Percentiles rank a stretch among this genome's conserved stretches.
Evolutionary conservation across 1,140 invertebrate species (phyloP).

Genomic region (Stenopsyche tienmushanensis): DNA sequence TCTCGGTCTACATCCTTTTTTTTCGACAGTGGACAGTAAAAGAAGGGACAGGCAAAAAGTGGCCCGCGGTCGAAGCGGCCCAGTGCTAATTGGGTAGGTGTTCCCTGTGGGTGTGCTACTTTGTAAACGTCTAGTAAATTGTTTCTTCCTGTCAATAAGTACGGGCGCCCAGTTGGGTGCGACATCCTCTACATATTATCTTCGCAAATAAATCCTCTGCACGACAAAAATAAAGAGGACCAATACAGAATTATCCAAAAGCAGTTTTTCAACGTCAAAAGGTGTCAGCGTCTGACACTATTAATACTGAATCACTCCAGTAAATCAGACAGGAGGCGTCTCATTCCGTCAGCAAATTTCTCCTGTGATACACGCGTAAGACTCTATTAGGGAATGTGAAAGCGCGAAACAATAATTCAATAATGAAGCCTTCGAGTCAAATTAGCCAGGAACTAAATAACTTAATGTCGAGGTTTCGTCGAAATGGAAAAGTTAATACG

Average conservation of each 20-base stretch:
- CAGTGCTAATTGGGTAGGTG: conserved; percentile 15
- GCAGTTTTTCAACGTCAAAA: too few relatives aligned
- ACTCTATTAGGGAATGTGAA: background rate
- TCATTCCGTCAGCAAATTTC: background rate
- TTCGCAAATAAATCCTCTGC: background rate
- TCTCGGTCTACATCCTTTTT: too few relatives aligned
- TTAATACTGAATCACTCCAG: background rate
- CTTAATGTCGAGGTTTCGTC: conserved; percentile 12
- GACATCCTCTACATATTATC: background rate
- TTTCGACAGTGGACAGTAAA: too few relatives aligned
- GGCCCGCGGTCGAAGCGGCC: background rate
- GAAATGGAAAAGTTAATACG: background rate
- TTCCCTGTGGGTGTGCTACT: conserved; percentile 17
- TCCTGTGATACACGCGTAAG: too few relatives aligned
- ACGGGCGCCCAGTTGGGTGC: background rate
- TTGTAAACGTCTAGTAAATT: conserved; percentile 8
- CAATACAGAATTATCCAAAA: too few relatives aligned
- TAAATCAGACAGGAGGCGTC: background rate
- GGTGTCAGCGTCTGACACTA: too few relatives aligned
- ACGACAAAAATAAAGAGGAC: background rate
- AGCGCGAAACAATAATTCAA: conserved; percentile 3
- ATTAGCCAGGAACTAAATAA: conserved; percentile 4
- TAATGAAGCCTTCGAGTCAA: conserved; percentile 7
- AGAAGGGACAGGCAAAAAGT: background rate
- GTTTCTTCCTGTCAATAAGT: conserved; percentile 12